Base-by-base conservation (phyloP, 1,140 invertebrate species). In the Vanessa tameamea region DNA sequence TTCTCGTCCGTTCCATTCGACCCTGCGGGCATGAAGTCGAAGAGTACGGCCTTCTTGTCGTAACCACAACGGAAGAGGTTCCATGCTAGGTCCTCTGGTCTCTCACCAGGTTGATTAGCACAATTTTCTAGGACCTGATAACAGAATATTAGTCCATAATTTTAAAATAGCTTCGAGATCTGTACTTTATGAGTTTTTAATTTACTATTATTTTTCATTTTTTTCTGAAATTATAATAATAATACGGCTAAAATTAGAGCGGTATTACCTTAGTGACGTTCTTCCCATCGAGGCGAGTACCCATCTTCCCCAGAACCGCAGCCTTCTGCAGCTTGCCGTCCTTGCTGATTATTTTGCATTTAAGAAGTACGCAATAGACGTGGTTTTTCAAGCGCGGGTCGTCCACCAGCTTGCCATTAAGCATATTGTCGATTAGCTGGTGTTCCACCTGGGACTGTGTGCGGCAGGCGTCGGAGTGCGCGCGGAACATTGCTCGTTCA, bases 261-360 rank as follows among this genome's bases (percentile, higher is more conserved):
- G n/a, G 8, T 9, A 16, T 50, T 61, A 90, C 90, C 82, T 92
- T 92, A 13, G 85, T 84, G 23, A 79, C 78, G 69, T 90, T 87
- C 67, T 78, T 86, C 9, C 70, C 82, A 16, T 87, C 83, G 23
- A 61, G 64, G 14, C 84, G 77, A 2, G 72, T 70, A 0, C 78
- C 80, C 72, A 89, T 64, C 67, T 87, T 89, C 37, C 81, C 83
- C 12, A 88, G 68, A 12, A 88, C 74, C 0, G 86, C 83, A 0
- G 81, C 72, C 78, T 91, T 91, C 67, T 83, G 85, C 67, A 91
- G 78, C 74, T 91, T 91, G 37, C 90, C 90, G 72, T 90, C 88
- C 81, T 92, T 92, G 66, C 77, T 71, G 31, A 92, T 78, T 37
- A 91, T 73, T 81, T 92, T 92, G 80, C 89, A 92, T 37, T 82